Evolutionary conservation across 2,113 vertebrate genomes (phyloP), one percentile per base, ranked within the genome.

Genomic region (Manacus vitellinus): DNA sequence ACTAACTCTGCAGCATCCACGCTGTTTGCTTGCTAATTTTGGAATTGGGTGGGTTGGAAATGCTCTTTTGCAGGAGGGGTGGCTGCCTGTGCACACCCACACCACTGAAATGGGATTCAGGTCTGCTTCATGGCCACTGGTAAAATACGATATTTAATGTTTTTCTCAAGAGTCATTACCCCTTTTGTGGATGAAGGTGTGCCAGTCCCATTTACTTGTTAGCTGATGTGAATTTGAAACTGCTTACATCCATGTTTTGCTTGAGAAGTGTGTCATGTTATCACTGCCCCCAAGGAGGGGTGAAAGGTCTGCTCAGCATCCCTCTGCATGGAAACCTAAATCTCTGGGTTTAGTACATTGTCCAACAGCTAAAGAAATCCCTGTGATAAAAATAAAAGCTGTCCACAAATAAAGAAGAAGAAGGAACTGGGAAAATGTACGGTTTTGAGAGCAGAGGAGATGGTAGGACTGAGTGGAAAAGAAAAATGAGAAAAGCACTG

Each of bases 61-160:
- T 8, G 12, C 0, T 0, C 2, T 51, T 89, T 61, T 68, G 52
- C 24, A 70, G 62, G 31, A 87, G 17, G 8, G 19, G 8, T 51
- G 47, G 10, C 49, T 46, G 46, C 73, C 66, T 49, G 7, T 16
- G 22, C 0, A 2, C 17, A 54, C 31, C 28, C 46, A 28, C 30
- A 43, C 3, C 52, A n/a, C 39, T 8, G 0, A 19, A n/a, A 49
- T 0, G 3, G 71, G 9, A 24, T 9, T 20, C 0, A 0, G 41
- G 8, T 56, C 44, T 65, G 49, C 37, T 85, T 37, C 14, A 0
- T 24, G 33, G 25, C 70, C 37, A 18, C 28, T 43, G 62, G 39
- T 67, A 67, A 89, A 88, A 79, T 37, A 75, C 12, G 41, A 12
- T 16, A 54, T 67, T 59, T 39, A 35, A 33, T 65, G 13, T 49